Conservation (phyloP, 2,888 invertebrate genomes). For the Epicampocera succincta region DNA sequence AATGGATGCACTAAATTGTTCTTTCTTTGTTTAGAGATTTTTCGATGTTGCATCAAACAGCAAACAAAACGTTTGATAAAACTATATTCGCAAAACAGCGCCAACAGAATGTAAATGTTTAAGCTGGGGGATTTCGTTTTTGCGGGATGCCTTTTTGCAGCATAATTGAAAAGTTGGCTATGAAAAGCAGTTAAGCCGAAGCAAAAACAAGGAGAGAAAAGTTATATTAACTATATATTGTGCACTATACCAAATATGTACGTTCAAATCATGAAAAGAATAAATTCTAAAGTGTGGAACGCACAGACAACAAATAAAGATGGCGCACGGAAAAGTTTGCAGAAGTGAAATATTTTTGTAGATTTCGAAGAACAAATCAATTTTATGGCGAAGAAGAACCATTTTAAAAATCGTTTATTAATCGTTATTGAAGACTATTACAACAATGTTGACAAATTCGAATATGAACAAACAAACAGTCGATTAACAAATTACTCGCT, state of each 20-base stretch:
- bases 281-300: constrained; percentile 29
- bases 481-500: too few species aligned
- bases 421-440: too few species aligned
- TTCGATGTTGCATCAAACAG: constrained; percentile 8
- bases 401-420: too few species aligned
- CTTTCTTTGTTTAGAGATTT: constrained; percentile 47
- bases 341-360: background rate
- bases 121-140: background rate
- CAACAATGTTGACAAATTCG: too few species aligned
- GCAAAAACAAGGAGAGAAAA: background rate
- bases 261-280: constrained; percentile 13
- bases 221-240: background rate
- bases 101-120: constrained; percentile 24
- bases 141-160: constrained; percentile 1
- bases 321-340: background rate
- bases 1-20: constrained; percentile 45
- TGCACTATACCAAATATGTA: constrained; percentile 8
- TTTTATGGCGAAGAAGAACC: too few species aligned
- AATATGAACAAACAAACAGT: too few species aligned
- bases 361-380: too few species aligned
- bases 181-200: constrained; percentile 50
- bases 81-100: constrained; percentile 35
- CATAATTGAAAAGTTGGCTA: constrained; percentile 65
- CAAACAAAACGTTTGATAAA: constrained; percentile 57
- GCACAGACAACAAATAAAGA: constrained; percentile 11